phyloP scores from a whole-genome alignment of 1,140 invertebrate species.

The Papilio polyxenes region DNA sequence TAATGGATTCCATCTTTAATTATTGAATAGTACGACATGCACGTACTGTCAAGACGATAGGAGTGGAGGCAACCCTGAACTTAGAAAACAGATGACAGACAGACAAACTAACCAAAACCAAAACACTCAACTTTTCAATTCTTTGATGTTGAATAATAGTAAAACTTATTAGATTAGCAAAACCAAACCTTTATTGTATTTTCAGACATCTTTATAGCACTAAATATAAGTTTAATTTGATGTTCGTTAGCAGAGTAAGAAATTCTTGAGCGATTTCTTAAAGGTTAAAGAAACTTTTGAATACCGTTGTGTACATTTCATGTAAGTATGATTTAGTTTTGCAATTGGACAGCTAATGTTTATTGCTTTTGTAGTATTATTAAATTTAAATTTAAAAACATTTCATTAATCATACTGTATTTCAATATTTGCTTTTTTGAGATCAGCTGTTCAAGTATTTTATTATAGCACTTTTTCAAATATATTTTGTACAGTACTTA shows the following conservation, averaged over 20 bases:
- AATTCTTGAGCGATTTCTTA: background rate
- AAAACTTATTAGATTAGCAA: slow-evolving; percentile 22
- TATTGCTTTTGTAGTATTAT: background rate
- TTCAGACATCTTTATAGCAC: background rate
- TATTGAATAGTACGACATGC: no score
- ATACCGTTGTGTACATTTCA: slow-evolving; percentile 12
- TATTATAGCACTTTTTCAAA: no score
- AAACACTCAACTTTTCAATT: background rate
- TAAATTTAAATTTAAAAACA: background rate
- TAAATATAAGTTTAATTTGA: background rate
- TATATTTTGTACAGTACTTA: no score
- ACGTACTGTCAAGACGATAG: no score
- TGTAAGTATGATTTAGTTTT: slow-evolving; percentile 4
- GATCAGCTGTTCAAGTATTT: no score
- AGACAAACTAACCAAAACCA: background rate
- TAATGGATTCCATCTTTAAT: no score
- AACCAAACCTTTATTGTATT: background rate
- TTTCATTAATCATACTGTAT: background rate
- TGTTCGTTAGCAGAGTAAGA: background rate
- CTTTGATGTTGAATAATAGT: background rate
- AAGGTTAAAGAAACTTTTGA: background rate
- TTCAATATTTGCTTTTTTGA: background rate
- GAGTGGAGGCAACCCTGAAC: background rate
- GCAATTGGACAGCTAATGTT: background rate
- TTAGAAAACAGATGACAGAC: background rate